phyloP scores from a whole-genome alignment of 2,797 vertebrate genomes.

The Epinephelus awoara region DNA sequence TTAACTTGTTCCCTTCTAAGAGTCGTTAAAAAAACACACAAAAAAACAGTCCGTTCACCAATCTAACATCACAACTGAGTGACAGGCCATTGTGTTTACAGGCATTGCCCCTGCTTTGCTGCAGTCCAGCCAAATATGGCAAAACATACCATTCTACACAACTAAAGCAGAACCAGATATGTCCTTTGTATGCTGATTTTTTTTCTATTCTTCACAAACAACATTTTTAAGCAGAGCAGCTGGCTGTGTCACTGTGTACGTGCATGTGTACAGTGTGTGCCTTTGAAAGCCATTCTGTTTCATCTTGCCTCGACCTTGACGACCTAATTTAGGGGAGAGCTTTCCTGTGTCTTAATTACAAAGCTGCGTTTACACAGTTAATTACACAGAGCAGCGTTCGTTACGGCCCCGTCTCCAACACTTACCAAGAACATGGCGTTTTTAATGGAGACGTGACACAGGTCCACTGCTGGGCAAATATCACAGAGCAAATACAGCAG shows the following conservation, averaged over 20 bases:
- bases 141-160: background rate
- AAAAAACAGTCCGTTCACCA: no score
- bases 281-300: conserved; percentile 71
- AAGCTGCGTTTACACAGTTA: conserved; percentile 83
- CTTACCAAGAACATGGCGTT: conserved; percentile 74
- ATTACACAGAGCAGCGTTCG: conserved; percentile 80
- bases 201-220: background rate
- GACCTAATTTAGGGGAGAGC: conserved; percentile 80
- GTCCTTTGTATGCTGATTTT: background rate
- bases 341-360: conserved; percentile 85
- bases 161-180: background rate
- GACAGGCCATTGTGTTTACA: no score
- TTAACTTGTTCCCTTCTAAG: no score
- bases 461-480: conserved; percentile 58
- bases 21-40: no score
- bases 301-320: conserved; percentile 78
- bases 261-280: conserved; percentile 11
- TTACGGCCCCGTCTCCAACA: conserved; percentile 76
- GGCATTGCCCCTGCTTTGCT: no score
- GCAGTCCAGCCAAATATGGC: background rate
- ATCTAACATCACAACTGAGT: no score
- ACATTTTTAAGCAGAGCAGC: conserved; percentile 25
- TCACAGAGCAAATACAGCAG: conserved; percentile 35
- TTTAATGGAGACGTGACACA: conserved; percentile 74
- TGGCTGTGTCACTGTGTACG: conserved; percentile 9